Evolutionary conservation across 2,113 vertebrate species (phyloP).

Genomic region (Turnix velox): DNA sequence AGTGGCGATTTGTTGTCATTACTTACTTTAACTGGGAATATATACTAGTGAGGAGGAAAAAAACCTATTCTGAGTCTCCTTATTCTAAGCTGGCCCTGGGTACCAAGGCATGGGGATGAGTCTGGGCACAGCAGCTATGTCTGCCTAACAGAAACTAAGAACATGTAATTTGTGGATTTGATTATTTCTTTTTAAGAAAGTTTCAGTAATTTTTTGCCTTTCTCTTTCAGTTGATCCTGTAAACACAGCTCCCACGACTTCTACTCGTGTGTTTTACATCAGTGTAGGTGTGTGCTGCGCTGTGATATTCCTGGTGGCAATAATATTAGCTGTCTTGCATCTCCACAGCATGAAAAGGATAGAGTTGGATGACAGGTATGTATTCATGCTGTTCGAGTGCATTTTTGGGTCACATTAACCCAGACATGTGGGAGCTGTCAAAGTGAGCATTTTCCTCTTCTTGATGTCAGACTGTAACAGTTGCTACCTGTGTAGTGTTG

Average conservation of each 20-base stretch:
- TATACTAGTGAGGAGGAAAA: not conserved
- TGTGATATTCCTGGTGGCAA: conserved; percentile 97
- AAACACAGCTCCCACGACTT: conserved; percentile 87
- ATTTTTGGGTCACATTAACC: fast-evolving
- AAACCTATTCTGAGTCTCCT: not conserved
- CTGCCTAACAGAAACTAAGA: not conserved
- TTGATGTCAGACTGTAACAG: not conserved
- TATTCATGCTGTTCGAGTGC: not conserved
- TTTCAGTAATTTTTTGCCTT: not conserved
- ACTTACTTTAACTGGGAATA: not conserved
- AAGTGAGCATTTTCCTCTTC: not conserved
- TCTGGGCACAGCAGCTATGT: not conserved
- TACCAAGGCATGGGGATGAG: fast-evolving
- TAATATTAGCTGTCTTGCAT: conserved; percentile 94
- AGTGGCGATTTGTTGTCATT: not conserved
- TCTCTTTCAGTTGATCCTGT: conserved; percentile 81
- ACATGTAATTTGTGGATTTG: not conserved
- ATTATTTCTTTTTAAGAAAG: not conserved
- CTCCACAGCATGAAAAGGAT: conserved; percentile 98
- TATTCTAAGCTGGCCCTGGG: no score
- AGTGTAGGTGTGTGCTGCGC: conserved; percentile 98
- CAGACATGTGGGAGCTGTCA: not conserved
- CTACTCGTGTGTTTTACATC: conserved; percentile 97
- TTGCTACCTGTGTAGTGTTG: not conserved
- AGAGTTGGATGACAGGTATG: conserved; percentile 95